These are phyloP conservation scores for Cerceris ruficornis DNA, from an alignment of 2,888 invertebrate species.

Conservation along the genomic window DNA sequence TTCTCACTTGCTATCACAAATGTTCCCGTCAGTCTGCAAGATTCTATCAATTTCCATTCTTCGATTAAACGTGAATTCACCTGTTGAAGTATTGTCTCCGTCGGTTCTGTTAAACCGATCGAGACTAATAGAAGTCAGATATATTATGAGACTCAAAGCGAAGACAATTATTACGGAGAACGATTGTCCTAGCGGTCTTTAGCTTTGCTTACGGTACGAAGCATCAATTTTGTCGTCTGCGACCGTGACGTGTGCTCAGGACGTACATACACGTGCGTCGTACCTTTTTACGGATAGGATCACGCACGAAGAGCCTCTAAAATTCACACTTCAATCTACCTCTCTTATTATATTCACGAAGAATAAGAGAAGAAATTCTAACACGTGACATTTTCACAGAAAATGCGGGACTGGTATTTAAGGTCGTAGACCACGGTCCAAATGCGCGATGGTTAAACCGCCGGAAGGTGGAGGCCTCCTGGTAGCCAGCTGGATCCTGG, in stretches of 20 bases:
- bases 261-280: conserved; percentile 26
- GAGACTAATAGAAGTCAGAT: background rate
- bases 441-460: conserved; percentile 79
- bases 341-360: background rate
- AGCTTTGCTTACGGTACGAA: conserved; percentile 78
- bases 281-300: conserved; percentile 21
- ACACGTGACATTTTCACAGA: conserved; percentile 15
- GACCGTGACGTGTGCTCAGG: conserved; percentile 76
- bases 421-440: conserved; percentile 67
- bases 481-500: conserved; percentile 64
- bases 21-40: too few species aligned
- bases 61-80: too few species aligned
- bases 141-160: conserved; percentile 47
- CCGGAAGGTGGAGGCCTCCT: conserved; percentile 74
- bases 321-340: background rate
- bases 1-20: too few species aligned
- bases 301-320: conserved; percentile 16
- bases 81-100: too few species aligned
- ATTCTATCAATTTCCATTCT: too few species aligned
- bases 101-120: too few species aligned
- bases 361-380: too few species aligned
- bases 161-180: conserved; percentile 76
- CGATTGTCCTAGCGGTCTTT: conserved; percentile 80
- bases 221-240: conserved; percentile 77
- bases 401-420: conserved; percentile 63